Conservation (phyloP, 2,888 invertebrate genomes). For the Epinotia brunnichana region DNA sequence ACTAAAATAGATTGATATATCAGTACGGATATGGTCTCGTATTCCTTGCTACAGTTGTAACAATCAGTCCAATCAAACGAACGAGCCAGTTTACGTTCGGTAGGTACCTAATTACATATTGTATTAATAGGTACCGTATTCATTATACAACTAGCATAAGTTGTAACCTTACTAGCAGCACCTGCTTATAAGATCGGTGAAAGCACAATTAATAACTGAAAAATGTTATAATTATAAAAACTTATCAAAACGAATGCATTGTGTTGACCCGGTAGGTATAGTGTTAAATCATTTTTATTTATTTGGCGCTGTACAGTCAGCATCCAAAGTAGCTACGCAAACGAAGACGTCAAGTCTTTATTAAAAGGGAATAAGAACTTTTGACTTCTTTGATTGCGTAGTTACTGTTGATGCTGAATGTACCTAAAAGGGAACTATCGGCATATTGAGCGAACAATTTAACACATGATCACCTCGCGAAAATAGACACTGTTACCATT, state of each 20-base stretch:
- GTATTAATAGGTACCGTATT: too few species aligned
- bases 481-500: conserved; percentile 21
- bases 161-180: not conserved
- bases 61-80: too few species aligned
- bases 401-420: too few species aligned
- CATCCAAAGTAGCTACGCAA: too few species aligned
- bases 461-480: conserved; percentile 6
- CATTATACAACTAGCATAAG: not conserved
- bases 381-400: too few species aligned
- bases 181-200: not conserved
- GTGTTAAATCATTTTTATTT: not conserved
- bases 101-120: too few species aligned
- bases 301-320: conserved; percentile 13
- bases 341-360: too few species aligned
- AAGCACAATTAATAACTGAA: not conserved
- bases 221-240: not conserved
- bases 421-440: conserved; percentile 5
- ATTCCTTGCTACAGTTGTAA: too few species aligned
- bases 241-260: not conserved
- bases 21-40: too few species aligned
- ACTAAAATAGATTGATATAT: too few species aligned
- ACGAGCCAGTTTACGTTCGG: too few species aligned
- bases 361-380: too few species aligned
- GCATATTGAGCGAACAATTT: conserved; percentile 12
- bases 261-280: not conserved